Conservation (phyloP, 64 coral and sea anemone genomes). For the Acropora tenuis region DNA sequence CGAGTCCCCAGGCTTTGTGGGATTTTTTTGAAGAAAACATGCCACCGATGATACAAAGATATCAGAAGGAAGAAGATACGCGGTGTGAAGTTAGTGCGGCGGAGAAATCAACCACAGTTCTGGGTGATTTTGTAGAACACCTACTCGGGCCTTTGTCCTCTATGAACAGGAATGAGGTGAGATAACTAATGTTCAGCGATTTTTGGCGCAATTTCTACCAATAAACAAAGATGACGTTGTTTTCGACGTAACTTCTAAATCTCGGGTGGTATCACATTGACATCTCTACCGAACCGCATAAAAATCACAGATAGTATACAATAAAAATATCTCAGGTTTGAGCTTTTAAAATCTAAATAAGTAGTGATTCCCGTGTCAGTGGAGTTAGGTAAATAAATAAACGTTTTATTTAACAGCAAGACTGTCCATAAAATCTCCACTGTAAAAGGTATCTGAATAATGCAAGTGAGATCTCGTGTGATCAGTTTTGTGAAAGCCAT, state of each 20-base stretch:
- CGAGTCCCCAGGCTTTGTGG: constrained; percentile 1
- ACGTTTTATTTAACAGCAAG: not conserved
- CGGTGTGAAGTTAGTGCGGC: not conserved
- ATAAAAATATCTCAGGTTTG: too few relatives aligned
- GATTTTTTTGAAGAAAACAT: constrained; percentile 35
- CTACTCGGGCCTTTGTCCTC: not conserved
- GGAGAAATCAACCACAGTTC: constrained; percentile 8
- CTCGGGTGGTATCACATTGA: too few relatives aligned
- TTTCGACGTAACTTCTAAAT: not conserved
- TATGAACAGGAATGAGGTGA: constrained; percentile 12
- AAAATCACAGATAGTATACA: too few relatives aligned
- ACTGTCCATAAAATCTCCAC: not conserved
- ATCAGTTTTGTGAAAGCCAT: too few relatives aligned
- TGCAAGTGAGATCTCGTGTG: not conserved
- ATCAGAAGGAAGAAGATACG: not conserved
- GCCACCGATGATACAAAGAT: constrained; percentile 11
- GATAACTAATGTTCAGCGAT: not conserved
- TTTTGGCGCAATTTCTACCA: too few relatives aligned
- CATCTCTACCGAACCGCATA: too few relatives aligned
- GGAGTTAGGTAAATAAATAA: too few relatives aligned
- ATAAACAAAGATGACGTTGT: too few relatives aligned
- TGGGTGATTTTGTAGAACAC: constrained; percentile 1
- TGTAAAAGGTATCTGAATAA: not conserved
- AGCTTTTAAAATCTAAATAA: too few relatives aligned
- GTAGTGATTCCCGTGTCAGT: too few relatives aligned